These are phyloP conservation scores for Papilio glaucus DNA, from an alignment of 1,140 invertebrate genomes.

Conservation along the genomic window DNA sequence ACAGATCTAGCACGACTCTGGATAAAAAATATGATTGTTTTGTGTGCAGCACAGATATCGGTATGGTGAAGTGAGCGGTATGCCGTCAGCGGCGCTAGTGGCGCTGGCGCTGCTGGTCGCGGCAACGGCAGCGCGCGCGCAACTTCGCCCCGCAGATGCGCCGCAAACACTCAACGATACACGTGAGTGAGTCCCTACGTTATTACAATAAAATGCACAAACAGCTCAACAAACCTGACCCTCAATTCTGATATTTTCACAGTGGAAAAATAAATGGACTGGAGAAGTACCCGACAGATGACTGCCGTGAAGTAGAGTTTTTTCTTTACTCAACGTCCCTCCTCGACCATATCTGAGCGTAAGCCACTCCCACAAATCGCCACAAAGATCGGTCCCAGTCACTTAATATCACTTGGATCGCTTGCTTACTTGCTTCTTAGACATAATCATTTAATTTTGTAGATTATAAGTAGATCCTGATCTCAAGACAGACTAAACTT, in stretches of 20 bases:
- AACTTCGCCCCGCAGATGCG: constrained; percentile 76
- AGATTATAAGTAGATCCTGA: background rate
- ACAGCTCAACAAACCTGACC: background rate
- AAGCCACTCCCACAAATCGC: background rate
- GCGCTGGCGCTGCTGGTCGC: constrained; percentile 63
- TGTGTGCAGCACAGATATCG: constrained; percentile 49
- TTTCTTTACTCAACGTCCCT: no score
- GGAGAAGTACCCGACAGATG: no score
- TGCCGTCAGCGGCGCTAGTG: constrained; percentile 73
- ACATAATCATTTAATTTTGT: background rate
- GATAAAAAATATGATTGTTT: constrained; percentile 1
- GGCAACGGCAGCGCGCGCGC: constrained; percentile 61
- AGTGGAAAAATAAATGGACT: no score
- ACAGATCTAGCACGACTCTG: background rate
- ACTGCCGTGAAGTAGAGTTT: no score
- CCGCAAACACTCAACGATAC: constrained; percentile 72
- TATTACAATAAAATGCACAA: constrained; percentile 28
- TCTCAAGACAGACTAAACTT: constrained; percentile 3
- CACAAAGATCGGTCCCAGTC: background rate
- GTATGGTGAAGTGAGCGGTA: constrained; percentile 59
- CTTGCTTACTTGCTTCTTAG: background rate
- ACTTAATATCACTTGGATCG: background rate
- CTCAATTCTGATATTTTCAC: background rate
- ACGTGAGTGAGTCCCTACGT: constrained; percentile 66
- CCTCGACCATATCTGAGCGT: no score